Percentiles rank a stretch among this genome's conserved stretches.
These are phyloP conservation scores for Casuarius casuarius DNA, from an alignment of 2,113 vertebrate genomes.

Conservation along the genomic window DNA sequence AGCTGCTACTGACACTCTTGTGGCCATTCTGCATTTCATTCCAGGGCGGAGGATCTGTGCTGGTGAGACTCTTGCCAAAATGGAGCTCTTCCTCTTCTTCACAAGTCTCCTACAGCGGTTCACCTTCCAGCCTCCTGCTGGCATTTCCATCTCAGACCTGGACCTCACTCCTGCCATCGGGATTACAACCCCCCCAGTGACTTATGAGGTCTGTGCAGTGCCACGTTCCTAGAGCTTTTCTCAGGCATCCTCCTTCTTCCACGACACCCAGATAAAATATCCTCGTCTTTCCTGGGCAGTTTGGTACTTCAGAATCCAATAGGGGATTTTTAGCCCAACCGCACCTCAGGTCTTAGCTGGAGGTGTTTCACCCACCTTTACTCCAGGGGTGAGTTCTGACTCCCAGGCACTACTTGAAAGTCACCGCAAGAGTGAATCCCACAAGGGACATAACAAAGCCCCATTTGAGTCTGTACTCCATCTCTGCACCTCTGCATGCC, in stretches of 20 bases:
- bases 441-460: not conserved
- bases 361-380: not conserved
- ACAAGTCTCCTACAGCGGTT: slow-evolving; percentile 80
- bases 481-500: not conserved
- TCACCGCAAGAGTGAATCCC: not conserved
- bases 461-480: not conserved
- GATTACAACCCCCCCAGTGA: fast-evolving
- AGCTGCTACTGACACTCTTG: not conserved
- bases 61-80: slow-evolving; percentile 81
- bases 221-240: not conserved
- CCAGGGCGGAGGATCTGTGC: slow-evolving; percentile 77
- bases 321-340: not conserved
- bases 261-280: not conserved
- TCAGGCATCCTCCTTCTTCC: not conserved
- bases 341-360: not conserved
- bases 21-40: not conserved
- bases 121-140: slow-evolving; percentile 76
- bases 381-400: fast-evolving
- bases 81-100: slow-evolving; percentile 84
- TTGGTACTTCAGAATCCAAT: not conserved
- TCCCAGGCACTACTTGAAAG: not conserved
- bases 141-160: slow-evolving; percentile 73
- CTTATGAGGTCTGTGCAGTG: not conserved
- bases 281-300: not conserved
- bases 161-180: not conserved